Evolutionary conservation across 2,888 invertebrate species (phyloP).

Genomic region (Drosophila prostipennis): DNA sequence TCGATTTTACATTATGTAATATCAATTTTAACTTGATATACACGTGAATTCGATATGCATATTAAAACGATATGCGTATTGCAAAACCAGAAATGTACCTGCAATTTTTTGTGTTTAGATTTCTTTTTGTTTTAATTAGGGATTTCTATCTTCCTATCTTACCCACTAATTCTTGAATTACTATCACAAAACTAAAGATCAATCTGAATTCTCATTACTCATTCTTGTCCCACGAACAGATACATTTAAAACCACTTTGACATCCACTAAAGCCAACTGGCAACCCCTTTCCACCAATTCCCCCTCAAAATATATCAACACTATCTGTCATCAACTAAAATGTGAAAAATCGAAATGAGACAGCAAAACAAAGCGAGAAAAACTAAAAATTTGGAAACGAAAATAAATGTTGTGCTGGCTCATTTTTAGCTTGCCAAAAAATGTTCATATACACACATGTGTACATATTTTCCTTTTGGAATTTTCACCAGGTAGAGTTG

Average conservation of each 20-base stretch:
- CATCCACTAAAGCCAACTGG: slow-evolving; percentile 34
- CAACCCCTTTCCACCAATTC: background rate
- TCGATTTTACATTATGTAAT: too few relatives aligned
- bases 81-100: too few relatives aligned
- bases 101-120: too few relatives aligned
- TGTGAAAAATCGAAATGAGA: slow-evolving; percentile 60
- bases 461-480: slow-evolving; percentile 54
- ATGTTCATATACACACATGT: background rate
- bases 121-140: background rate
- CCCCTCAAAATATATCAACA: slow-evolving; percentile 55
- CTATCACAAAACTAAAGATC: slow-evolving; percentile 7
- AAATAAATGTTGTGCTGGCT: slow-evolving; percentile 46
- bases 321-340: slow-evolving; percentile 61
- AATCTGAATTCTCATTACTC: slow-evolving; percentile 42
- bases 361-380: slow-evolving; percentile 27
- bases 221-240: slow-evolving; percentile 19
- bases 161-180: background rate
- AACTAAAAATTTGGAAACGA: slow-evolving; percentile 26
- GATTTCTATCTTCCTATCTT: background rate
- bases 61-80: too few relatives aligned
- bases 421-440: slow-evolving; percentile 30
- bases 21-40: too few relatives aligned
- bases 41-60: too few relatives aligned
- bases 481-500: slow-evolving; percentile 69
- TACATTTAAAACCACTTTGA: slow-evolving; percentile 48